phyloP scores from a whole-genome alignment of 2,113 vertebrate genomes.

The Paedocypris sp. region DNA sequence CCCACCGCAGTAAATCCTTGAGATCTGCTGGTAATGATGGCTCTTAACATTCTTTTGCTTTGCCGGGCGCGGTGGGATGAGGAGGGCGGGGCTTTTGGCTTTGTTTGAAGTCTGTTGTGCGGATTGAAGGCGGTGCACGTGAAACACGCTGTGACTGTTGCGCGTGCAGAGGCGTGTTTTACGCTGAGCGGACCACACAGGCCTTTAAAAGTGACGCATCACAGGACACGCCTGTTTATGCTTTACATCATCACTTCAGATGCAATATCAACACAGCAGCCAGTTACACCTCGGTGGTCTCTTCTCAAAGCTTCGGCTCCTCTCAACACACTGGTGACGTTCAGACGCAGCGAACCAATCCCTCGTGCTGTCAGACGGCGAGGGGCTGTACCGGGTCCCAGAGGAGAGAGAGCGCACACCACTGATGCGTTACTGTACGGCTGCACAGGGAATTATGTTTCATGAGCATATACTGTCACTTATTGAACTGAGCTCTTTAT shows the following conservation, averaged over 20 bases:
- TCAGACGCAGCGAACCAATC: too few species aligned
- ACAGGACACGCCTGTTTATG: background rate
- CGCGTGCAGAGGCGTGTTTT: background rate
- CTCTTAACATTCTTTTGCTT: slow-evolving; percentile 34
- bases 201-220: background rate
- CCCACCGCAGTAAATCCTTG: slow-evolving; percentile 5
- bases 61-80: slow-evolving; percentile 18
- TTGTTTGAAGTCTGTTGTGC: slow-evolving; percentile 28
- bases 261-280: background rate
- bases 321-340: too few species aligned
- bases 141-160: slow-evolving; percentile 7
- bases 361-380: too few species aligned
- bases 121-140: slow-evolving; percentile 17
- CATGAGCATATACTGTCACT: too few species aligned
- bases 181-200: background rate
- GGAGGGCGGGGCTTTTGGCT: background rate
- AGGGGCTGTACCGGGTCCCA: too few species aligned
- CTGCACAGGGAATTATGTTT: too few species aligned
- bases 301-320: too few species aligned
- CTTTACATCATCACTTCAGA: slow-evolving; percentile 2
- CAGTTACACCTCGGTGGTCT: slow-evolving; percentile 25
- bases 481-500: too few species aligned
- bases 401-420: too few species aligned
- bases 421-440: too few species aligned
- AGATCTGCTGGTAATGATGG: slow-evolving; percentile 27